These are phyloP conservation scores for Drosophila suboccidentalis DNA, from an alignment of 2,888 invertebrate species.

Conservation along the genomic window DNA sequence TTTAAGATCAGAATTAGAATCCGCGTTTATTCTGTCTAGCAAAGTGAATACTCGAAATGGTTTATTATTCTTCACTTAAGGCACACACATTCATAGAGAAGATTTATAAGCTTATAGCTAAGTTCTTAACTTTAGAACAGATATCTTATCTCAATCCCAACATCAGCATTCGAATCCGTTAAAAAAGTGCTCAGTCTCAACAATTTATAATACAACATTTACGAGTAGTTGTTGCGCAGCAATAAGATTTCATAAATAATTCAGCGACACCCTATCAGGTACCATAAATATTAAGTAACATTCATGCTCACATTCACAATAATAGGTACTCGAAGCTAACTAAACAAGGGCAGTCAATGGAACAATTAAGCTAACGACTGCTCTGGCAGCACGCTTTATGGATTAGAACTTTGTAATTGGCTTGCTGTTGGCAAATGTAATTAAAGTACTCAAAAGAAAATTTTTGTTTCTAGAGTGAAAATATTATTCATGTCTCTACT, in stretches of 20 bases:
- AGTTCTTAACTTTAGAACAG: background rate
- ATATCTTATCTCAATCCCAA: constrained; percentile 42
- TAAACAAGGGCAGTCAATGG: constrained; percentile 30
- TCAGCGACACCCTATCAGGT: constrained; percentile 15
- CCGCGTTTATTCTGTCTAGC: background rate
- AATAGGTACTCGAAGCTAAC: background rate
- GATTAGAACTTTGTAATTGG: constrained; percentile 14
- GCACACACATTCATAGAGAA: background rate
- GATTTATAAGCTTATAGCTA: constrained; percentile 9
- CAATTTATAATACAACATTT: constrained; percentile 25
- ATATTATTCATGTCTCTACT: no score
- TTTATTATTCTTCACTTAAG: background rate
- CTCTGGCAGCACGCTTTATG: constrained; percentile 18
- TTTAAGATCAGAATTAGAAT: constrained; percentile 9
- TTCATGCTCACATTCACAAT: constrained; percentile 8
- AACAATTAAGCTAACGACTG: constrained; percentile 39
- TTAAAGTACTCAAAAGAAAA: constrained; percentile 7
- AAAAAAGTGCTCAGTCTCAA: background rate
- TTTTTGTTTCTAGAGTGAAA: background rate
- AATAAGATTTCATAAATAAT: constrained; percentile 42
- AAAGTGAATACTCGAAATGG: background rate
- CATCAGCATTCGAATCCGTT: constrained; percentile 16
- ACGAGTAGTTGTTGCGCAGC: constrained; percentile 6
- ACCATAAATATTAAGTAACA: constrained; percentile 21
- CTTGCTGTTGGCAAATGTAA: background rate